Conservation (phyloP, 2,797 vertebrate species). For the Ctenosaura bakeri region DNA sequence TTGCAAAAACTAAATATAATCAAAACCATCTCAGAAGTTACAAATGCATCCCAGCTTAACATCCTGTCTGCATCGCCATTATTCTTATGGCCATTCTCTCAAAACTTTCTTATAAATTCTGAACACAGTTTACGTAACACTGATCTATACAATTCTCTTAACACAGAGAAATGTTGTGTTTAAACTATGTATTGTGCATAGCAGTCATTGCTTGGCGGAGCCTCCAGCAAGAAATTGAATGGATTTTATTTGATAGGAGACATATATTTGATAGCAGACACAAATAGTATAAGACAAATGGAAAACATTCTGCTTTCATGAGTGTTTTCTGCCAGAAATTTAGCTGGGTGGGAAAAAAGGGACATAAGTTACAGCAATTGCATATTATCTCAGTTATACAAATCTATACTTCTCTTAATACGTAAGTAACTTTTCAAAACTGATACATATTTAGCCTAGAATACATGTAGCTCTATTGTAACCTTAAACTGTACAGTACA, state of each 20-base stretch:
- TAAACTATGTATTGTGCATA: neutral
- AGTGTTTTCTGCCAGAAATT: conserved; percentile 25
- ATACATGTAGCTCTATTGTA: neutral
- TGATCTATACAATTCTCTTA: conserved; percentile 12
- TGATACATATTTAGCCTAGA: neutral
- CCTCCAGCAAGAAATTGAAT: conserved; percentile 16
- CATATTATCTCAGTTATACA: neutral
- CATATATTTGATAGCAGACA: neutral
- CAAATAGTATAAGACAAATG: neutral
- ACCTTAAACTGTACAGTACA: neutral
- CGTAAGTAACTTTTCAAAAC: neutral
- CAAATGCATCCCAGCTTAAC: conserved; percentile 29
- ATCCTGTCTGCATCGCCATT: conserved; percentile 1
- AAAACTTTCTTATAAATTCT: conserved; percentile 23
- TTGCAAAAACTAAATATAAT: neutral
- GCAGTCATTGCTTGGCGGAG: neutral
- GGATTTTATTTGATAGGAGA: conserved; percentile 35
- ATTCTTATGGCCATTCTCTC: neutral
- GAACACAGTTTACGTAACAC: conserved; percentile 26
- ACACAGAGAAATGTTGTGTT: neutral
- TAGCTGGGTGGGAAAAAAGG: conserved; percentile 26
- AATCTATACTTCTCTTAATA: neutral
- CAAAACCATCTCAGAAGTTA: conserved; percentile 48
- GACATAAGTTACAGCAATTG: neutral
- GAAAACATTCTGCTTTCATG: neutral